phyloP scores from a whole-genome alignment of 2,113 vertebrate genomes.

The Halcyon malimbica region DNA sequence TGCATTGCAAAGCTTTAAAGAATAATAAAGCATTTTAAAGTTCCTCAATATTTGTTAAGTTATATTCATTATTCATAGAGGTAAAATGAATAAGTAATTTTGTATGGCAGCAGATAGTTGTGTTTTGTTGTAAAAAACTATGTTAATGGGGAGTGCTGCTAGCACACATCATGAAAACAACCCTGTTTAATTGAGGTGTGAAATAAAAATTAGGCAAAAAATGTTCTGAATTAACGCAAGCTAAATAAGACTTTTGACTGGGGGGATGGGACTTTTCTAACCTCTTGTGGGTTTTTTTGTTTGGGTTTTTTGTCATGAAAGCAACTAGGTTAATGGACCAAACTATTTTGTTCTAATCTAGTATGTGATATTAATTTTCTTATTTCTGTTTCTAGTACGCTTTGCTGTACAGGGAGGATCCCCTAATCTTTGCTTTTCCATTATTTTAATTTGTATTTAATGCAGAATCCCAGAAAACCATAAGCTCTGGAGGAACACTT shows the following conservation, averaged over 20 bases:
- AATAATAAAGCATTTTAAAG: neutral
- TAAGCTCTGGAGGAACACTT: neutral
- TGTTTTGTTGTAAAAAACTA: neutral
- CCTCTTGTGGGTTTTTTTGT: neutral
- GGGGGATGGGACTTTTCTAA: neutral
- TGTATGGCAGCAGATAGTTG: neutral
- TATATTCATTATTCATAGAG: slow-evolving; percentile 48
- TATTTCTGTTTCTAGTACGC: neutral
- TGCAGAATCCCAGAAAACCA: neutral
- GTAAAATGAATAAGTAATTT: slow-evolving; percentile 50
- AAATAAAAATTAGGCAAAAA: neutral
- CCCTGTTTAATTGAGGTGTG: neutral
- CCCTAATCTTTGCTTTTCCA: neutral
- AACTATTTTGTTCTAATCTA: neutral
- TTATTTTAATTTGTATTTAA: neutral
- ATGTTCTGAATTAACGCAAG: neutral
- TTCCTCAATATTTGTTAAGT: neutral
- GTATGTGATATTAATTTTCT: neutral
- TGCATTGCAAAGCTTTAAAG: neutral
- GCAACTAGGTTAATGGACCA: neutral
- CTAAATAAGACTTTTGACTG: neutral
- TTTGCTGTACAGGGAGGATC: neutral
- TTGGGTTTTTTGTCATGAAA: neutral
- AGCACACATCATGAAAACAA: neutral
- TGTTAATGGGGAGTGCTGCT: neutral